A percentile compares a stretch with the other conserved stretches of the same genome.
Conservation (phyloP, 2,113 vertebrate species). For the Dromas ardeola region DNA sequence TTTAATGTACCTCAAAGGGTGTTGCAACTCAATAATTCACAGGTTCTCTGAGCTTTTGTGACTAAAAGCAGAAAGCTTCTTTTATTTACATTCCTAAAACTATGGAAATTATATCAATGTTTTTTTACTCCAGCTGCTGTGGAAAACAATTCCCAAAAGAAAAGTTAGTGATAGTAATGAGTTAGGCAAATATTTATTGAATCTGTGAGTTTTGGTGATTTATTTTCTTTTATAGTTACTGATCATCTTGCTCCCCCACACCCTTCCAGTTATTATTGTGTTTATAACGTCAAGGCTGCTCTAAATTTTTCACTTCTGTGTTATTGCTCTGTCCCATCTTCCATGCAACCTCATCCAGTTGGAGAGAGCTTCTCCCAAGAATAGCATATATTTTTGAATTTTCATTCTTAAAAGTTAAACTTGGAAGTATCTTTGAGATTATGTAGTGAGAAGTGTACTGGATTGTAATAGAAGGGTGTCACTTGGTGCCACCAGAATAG, state of each 20-base stretch:
- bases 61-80: conserved; percentile 35
- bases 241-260: background rate
- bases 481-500: background rate
- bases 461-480: background rate
- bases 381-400: background rate
- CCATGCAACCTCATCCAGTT: background rate
- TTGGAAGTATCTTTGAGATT: background rate
- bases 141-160: background rate
- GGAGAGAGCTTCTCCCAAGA: background rate
- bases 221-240: background rate
- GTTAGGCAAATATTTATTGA: background rate
- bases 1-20: conserved; percentile 29
- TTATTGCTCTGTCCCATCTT: background rate
- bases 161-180: background rate
- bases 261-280: background rate
- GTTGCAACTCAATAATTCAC: conserved; percentile 13
- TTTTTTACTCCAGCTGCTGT: background rate
- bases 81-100: conserved; percentile 39
- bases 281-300: background rate
- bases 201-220: background rate
- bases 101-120: background rate
- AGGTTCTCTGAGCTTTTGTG: conserved; percentile 31
- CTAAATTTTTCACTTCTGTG: background rate
- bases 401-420: background rate
- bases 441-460: background rate